Percentiles rank a stretch among this genome's conserved stretches.
Conservation (phyloP, 64 coral and sea anemone genomes). For the Cladopsammia gracilis region DNA sequence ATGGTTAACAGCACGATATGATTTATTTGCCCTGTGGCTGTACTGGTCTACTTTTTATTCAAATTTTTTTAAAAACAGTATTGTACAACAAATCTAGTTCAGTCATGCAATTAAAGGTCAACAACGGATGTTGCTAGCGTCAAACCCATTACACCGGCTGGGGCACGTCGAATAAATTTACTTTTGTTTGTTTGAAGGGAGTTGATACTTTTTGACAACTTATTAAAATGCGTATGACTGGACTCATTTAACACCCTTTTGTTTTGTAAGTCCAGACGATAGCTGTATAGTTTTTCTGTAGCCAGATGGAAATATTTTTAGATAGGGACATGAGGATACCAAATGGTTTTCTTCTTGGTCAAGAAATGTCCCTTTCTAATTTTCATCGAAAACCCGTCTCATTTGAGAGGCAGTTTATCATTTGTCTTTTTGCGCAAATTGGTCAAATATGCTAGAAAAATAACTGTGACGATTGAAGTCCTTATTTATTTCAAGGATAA, state of each 20-base stretch:
- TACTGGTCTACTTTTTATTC: conserved; percentile 38
- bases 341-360: no score
- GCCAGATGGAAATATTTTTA: no score
- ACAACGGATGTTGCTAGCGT: conserved; percentile 24
- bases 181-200: not conserved
- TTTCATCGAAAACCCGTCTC: no score
- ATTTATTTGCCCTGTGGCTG: conserved; percentile 22
- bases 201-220: not conserved
- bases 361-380: no score
- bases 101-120: conserved; percentile 3
- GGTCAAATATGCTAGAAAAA: no score
- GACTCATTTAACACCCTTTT: not conserved
- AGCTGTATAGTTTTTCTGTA: no score
- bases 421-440: no score
- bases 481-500: no score
- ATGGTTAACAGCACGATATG: not conserved
- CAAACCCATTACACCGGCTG: conserved; percentile 8
- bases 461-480: no score
- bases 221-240: conserved; percentile 5
- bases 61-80: conserved; percentile 14
- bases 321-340: no score
- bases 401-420: no score
- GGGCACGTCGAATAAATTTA: not conserved
- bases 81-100: not conserved
- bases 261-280: not conserved